Evolutionary conservation across 2,797 vertebrate genomes (phyloP), one percentile per base, ranked within the genome.

Genomic region (Parotocinclus haroldoi): DNA sequence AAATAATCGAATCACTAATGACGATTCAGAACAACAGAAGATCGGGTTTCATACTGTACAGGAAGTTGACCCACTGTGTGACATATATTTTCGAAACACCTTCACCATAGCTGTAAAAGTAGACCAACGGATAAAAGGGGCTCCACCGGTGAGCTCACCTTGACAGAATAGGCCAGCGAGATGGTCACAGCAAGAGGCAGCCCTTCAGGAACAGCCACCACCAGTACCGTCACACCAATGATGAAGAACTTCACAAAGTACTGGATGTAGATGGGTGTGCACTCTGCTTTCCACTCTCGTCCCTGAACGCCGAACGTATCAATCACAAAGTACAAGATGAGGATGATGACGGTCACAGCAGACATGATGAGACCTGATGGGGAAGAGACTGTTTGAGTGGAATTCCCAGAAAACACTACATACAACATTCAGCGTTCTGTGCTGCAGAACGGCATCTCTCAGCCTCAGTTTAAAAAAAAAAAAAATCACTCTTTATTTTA

Each of bases 191-290:
- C 96, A 12, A 99, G 87, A 0, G 96, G 97, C 55, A 99, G 88
- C 4, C 97, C 97, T 79, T 99, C 97, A 0, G 96, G 96, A 62
- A 99, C 96, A 0, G 96, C 96, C 65, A 99, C 96, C 66, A 99
- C 97, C 66, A 99, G 80, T 39, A 99, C 97, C 0, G 95, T 99
- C 79, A 99, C 91, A 0, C 96, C 96, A 0, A 98, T 99, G 81
- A 99, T 99, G 88, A 99, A 98, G 89, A 98, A 99, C 86, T 99
- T 98, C 74, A 99, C 95, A 0, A 98, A 97, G 82, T 96, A 97
- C 75, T 99, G 95, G 79, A 98, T 91, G 85, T 99, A 99, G 77
- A 99, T 92, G 12, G 96, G 93, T 0, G 94, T 96, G 76, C 96
- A 99, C 75, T 97, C 93, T 0, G 90, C 79, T 18, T 90, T 62